Percentiles rank a stretch among this genome's conserved stretches.
Conservation (phyloP, 2,797 vertebrate genomes). For the Microctenopoma steveboyesi region DNA sequence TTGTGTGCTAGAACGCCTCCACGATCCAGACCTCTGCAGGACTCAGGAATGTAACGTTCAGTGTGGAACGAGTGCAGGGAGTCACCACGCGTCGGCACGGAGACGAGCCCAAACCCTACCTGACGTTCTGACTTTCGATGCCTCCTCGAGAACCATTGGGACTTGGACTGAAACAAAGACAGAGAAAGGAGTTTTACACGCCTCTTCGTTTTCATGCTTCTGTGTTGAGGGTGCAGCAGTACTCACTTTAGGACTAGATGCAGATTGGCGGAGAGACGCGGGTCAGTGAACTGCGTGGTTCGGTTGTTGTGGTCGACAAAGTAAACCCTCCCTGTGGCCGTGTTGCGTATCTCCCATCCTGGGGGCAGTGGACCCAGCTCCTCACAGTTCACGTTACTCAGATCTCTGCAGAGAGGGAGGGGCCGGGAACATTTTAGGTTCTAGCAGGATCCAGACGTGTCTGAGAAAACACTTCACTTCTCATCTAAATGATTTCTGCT, state of each 20-base stretch:
- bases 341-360: conserved; percentile 87
- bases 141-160: conserved; percentile 80
- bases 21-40: conserved; percentile 67
- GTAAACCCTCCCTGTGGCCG: conserved; percentile 97
- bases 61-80: conserved; percentile 49
- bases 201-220: background rate
- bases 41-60: conserved; percentile 58
- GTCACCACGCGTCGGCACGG: background rate
- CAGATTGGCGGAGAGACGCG: conserved; percentile 95
- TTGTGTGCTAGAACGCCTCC: conserved; percentile 68
- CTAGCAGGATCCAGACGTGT: conserved; percentile 77
- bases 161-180: conserved; percentile 61
- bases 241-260: conserved; percentile 97
- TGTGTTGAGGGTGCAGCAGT: background rate
- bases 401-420: conserved; percentile 86
- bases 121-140: conserved; percentile 81
- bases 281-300: conserved; percentile 98
- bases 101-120: conserved; percentile 65
- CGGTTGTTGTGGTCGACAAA: conserved; percentile 99
- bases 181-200: too few species aligned
- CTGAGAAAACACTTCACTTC: conserved; percentile 79
- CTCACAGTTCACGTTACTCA: conserved; percentile 99
- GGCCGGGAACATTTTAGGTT: conserved; percentile 50
- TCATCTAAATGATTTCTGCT: conserved; percentile 80
- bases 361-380: conserved; percentile 92